phyloP scores from a whole-genome alignment of 2,113 vertebrate genomes.

The Eptesicus fuscus region DNA sequence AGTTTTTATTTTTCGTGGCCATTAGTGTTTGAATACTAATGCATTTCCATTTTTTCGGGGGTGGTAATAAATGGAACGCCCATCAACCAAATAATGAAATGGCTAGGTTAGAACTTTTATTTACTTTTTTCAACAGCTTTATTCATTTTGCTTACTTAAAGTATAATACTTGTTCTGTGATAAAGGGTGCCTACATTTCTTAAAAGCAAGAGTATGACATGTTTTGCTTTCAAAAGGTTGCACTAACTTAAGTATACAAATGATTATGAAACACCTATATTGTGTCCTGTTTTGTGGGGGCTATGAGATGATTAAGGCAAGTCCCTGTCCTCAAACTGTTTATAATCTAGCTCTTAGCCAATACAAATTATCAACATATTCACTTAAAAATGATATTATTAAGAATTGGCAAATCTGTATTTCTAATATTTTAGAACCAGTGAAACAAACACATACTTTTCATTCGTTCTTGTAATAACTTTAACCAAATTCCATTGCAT shows the following conservation, averaged over 20 bases:
- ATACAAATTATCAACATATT: neutral
- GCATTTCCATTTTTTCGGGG: constrained; percentile 11
- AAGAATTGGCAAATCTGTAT: neutral
- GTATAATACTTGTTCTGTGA: neutral
- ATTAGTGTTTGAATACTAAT: constrained; percentile 44
- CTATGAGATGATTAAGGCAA: neutral
- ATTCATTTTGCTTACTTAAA: constrained; percentile 37
- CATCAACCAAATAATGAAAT: constrained; percentile 52
- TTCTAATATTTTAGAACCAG: constrained; percentile 4
- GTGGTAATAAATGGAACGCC: neutral
- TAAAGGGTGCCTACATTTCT: constrained; percentile 3
- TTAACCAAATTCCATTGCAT: neutral
- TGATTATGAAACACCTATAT: neutral
- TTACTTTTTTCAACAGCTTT: constrained; percentile 55
- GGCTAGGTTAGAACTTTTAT: constrained; percentile 51
- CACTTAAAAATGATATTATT: neutral
- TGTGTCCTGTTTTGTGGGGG: constrained; percentile 11
- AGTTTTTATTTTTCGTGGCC: neutral
- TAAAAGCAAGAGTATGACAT: constrained; percentile 17
- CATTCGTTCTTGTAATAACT: neutral
- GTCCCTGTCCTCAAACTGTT: neutral
- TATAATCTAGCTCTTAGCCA: neutral
- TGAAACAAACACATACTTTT: neutral
- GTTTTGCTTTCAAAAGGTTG: constrained; percentile 8
- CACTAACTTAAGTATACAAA: neutral